Conservation (phyloP, 1,140 invertebrate genomes). For the Riptortus pedestris region DNA sequence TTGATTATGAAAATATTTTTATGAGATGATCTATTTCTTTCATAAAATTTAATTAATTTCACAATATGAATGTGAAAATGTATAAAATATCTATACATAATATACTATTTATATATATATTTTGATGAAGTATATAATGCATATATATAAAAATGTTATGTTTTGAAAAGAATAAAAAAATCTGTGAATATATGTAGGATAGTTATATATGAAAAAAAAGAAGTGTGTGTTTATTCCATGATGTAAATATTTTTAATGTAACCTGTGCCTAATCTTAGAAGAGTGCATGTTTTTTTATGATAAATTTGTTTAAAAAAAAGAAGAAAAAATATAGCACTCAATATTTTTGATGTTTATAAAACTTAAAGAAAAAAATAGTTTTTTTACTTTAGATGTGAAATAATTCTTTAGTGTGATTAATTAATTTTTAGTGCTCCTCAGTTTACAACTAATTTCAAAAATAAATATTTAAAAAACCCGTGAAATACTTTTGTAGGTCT, state of each 20-base stretch:
- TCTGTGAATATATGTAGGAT: slow-evolving; percentile 2
- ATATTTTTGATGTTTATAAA: slow-evolving; percentile 17
- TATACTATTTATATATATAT: slow-evolving; percentile 10
- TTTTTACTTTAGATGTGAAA: too few species aligned
- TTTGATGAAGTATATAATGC: slow-evolving; percentile 1
- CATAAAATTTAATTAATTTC: not conserved
- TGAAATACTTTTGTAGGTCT: too few species aligned
- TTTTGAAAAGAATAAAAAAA: not conserved
- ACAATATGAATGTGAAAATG: not conserved
- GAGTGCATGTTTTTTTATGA: slow-evolving; percentile 3
- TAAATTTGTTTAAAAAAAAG: not conserved
- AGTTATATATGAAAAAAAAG: not conserved
- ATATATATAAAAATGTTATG: not conserved
- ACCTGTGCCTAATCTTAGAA: slow-evolving; percentile 13
- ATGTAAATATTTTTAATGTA: slow-evolving; percentile 5
- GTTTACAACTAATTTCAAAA: too few species aligned
- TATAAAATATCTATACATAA: not conserved
- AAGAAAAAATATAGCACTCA: not conserved
- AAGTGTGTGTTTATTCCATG: not conserved
- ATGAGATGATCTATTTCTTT: not conserved
- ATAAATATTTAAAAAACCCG: too few species aligned
- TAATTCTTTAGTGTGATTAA: too few species aligned
- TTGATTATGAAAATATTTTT: not conserved
- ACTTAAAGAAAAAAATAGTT: too few species aligned
- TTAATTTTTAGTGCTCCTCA: too few species aligned